Base-by-base conservation (phyloP, 2,797 vertebrate genomes). In the Channallabes apus region DNA sequence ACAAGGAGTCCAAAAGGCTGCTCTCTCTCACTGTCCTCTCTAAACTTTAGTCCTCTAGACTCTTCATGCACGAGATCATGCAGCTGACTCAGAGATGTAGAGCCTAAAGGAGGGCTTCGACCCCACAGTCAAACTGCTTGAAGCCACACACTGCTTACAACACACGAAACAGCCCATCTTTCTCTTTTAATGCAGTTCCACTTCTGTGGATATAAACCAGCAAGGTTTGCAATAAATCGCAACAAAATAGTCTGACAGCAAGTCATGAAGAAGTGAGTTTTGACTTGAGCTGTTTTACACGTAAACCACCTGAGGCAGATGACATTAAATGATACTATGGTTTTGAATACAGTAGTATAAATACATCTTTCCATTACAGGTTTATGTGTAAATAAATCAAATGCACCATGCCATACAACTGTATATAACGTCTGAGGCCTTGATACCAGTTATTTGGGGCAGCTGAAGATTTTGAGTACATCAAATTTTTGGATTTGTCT, bases 1-100 rank as follows among this genome's bases (percentile, higher is more conserved):
- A 90, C 87, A 91, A 93, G 90, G 90, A 93, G 91, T 89, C 93
- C 92, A 93, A 93, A 94, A 93, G 24, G 68, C 87, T 89, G 59
- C 80, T 77, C 82, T 91, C 46, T 12, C 11, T 12, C 38, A 75
- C 62, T 32, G 79, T 88, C 90, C 90, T 92, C 91, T 89, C 88
- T 89, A 89, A 93, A 94, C 91, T 93, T 94, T 90, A 94, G 80
- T 90, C 86, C 85, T 89, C 41, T 32, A 72, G 79, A 59, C 27
- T 86, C 59, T 75, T 62, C 17, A 65, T 73, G 27, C 64, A 67
- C 29, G 75, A 82, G 64, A 71, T 58, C 59, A 59, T 68, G 35
- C 22, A 75, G 81, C 82, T 80, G 56, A 84, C 27, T 83, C 79
- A 80, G n/a, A 65, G 78, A 65, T 3, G 6, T 6, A 35, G 32